These are phyloP conservation scores for Colletes collaris DNA, from an alignment of 2,888 invertebrate genomes.

Conservation along the genomic window DNA sequence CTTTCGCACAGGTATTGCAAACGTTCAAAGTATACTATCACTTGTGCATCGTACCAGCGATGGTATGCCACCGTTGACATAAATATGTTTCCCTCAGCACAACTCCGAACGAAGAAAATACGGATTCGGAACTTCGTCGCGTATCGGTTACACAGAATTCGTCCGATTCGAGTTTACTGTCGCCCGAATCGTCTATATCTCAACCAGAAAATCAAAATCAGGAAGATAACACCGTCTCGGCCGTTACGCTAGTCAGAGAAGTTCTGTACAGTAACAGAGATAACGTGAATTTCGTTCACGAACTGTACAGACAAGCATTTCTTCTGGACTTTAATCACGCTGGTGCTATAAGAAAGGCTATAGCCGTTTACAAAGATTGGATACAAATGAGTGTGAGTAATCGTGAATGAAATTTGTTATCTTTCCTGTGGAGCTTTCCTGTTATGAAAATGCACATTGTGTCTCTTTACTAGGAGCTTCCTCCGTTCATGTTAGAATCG, in stretches of 20 bases:
- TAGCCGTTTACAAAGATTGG: conserved; percentile 97
- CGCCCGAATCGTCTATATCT: conserved; percentile 72
- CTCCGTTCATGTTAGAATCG: conserved; percentile 90
- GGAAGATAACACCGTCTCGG: conserved; percentile 82
- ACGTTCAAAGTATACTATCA: conserved; percentile 26
- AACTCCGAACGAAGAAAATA: conserved; percentile 81
- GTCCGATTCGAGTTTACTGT: conserved; percentile 75
- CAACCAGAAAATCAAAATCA: conserved; percentile 76
- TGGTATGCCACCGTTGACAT: background rate
- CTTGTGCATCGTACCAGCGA: background rate
- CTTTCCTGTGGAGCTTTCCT: too few relatives aligned
- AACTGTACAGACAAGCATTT: conserved; percentile 96
- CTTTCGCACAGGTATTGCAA: conserved; percentile 75
- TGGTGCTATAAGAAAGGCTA: conserved; percentile 93
- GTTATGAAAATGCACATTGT: background rate
- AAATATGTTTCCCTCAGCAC: conserved; percentile 71
- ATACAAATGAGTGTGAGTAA: conserved; percentile 91
- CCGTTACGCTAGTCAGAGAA: conserved; percentile 90
- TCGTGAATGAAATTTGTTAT: background rate
- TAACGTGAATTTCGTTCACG: conserved; percentile 97
- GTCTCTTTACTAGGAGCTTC: conserved; percentile 85
- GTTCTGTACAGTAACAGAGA: conserved; percentile 94
- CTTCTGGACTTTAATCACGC: conserved; percentile 94
- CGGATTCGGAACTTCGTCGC: conserved; percentile 81
- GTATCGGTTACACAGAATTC: conserved; percentile 82